phyloP scores from a whole-genome alignment of 2,113 vertebrate genomes.

The Riparia riparia region DNA sequence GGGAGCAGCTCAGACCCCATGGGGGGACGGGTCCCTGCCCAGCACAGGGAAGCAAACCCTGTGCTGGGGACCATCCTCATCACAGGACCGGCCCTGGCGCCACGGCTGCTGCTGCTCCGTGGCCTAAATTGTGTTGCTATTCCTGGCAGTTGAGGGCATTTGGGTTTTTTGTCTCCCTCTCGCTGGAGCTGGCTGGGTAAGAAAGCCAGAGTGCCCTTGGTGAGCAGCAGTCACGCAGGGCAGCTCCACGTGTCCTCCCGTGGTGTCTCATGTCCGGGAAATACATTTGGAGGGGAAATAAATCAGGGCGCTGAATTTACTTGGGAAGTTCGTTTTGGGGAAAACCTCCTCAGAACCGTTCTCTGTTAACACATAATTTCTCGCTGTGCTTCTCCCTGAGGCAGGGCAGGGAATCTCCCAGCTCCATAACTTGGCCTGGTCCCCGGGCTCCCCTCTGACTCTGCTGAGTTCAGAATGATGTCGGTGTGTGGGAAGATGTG shows the following conservation, averaged over 20 bases:
- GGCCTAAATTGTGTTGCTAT: constrained; percentile 46
- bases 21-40: neutral
- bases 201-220: constrained; percentile 2
- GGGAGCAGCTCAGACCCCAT: rapidly evolving
- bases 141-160: neutral
- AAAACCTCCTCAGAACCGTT: neutral
- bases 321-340: neutral
- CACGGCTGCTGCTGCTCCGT: neutral
- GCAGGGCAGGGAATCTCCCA: neutral
- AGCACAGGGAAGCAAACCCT: neutral
- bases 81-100: rapidly evolving
- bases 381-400: neutral
- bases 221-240: neutral
- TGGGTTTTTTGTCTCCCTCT: neutral
- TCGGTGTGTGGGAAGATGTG: rapidly evolving
- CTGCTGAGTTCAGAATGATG: neutral
- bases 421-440: neutral
- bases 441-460: neutral
- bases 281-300: neutral
- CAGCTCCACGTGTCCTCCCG: neutral
- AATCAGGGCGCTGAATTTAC: neutral
- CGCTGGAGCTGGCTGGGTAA: neutral
- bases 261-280: neutral
- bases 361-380: neutral
- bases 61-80: neutral